Evolutionary conservation across 2,113 vertebrate genomes (phyloP).

Genomic region (Mesembrinibis cayennensis): DNA sequence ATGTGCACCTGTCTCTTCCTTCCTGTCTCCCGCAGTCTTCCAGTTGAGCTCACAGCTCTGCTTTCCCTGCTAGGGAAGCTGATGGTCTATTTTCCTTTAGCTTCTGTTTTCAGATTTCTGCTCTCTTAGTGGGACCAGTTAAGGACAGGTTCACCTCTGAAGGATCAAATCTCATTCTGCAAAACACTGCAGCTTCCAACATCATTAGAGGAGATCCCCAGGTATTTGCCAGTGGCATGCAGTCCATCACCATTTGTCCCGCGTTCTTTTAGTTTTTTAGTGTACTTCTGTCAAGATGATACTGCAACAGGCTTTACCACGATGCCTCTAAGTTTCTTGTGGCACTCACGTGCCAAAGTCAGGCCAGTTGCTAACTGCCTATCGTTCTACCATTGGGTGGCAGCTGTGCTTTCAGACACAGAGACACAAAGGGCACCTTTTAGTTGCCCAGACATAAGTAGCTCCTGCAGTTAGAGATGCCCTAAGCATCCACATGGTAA

Average conservation of each 20-base stretch:
- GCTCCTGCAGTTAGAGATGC: not conserved
- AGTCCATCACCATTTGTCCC: not conserved
- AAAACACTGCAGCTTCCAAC: not conserved
- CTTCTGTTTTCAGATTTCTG: not conserved
- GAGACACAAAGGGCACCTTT: not conserved
- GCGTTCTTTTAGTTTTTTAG: not conserved
- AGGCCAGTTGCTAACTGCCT: not conserved
- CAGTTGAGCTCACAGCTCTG: accelerated
- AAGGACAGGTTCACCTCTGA: not conserved
- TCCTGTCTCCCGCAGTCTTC: not conserved
- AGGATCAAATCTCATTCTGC: not conserved
- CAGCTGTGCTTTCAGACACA: not conserved
- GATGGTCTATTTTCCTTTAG: not conserved
- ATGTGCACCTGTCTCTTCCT: not conserved
- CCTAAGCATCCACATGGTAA: not conserved
- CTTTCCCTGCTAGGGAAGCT: not conserved
- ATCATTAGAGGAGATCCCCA: not conserved
- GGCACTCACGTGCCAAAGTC: not conserved
- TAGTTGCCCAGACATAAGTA: not conserved
- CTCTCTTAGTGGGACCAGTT: not conserved
- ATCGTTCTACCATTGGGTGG: not conserved
- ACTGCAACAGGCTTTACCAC: not conserved
- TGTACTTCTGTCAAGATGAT: not conserved
- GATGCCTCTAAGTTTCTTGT: not conserved
- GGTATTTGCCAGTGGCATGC: not conserved